Base-by-base conservation (phyloP, 2,113 vertebrate genomes). In the Tetrao urogallus region DNA sequence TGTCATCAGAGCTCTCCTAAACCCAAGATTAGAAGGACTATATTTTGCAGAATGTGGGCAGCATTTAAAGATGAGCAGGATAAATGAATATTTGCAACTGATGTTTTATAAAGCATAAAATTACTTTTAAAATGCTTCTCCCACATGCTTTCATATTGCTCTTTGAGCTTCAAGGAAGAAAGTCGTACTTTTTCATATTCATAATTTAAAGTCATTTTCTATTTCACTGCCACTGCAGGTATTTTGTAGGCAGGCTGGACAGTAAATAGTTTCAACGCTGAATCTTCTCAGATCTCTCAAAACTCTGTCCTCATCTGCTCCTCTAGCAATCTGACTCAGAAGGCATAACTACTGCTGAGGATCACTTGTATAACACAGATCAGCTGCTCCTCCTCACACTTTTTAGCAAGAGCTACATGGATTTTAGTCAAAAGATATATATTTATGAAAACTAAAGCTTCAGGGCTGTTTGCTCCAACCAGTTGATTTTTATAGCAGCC, bases 81-180 rank as follows among this genome's bases (percentile, higher is more conserved):
- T 79, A 96, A 93, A 77, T 74, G 52, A 95, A 66, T 91, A 89
- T 89, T 94, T 93, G 82, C 69, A 86, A 86, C 38, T 25, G 52
- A 94, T 92, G 60, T 83, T 91, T 92, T 82, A 94, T 91, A 94
- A 93, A 91, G 72, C 75, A 74, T 67, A 88, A 96, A 93, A 94
- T 82, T 87, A 58, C 92, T 92, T 95, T 89, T 67, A 83, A 43
- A 92, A 61, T 80, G 75, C 73, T 92, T 94, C 65, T 3, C 88
- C 77, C 57, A 81, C 89, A 82, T 6, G 6, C 34, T 92, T 92
- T 87, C 19, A 0, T 93, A 94, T 80, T 85, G 64, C 78, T 91
- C 28, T 93, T 89, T 82, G 56, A 92, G 85, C 72, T 89, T 92
- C 72, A 78, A 86, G 72, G 43, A 71, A 38, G 65, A 88, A 92